These are phyloP conservation scores for Agonopterix heracliana DNA, from an alignment of 2,888 invertebrate species.

Conservation along the genomic window DNA sequence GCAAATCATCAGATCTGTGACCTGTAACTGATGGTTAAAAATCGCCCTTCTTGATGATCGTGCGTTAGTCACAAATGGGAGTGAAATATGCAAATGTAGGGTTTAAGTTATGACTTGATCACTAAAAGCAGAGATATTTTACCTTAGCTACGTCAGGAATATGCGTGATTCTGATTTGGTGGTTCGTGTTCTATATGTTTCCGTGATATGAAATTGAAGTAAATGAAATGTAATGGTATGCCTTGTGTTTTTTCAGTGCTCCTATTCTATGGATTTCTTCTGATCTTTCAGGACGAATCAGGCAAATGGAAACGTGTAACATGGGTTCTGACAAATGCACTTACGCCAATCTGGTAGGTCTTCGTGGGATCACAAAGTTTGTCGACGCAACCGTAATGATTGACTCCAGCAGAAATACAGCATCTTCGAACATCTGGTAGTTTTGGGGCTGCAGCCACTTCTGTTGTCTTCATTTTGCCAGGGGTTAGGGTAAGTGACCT, in stretches of 20 bases:
- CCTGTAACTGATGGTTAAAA: conserved; percentile 73
- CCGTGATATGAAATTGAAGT: too few relatives aligned
- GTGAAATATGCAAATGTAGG: neutral
- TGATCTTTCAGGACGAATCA: too few relatives aligned
- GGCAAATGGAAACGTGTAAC: too few relatives aligned
- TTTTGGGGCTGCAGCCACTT: conserved; percentile 78
- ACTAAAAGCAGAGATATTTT: neutral
- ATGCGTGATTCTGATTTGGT: too few relatives aligned
- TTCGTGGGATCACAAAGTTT: conserved; percentile 87
- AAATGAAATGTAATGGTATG: too few relatives aligned
- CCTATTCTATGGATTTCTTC: too few relatives aligned
- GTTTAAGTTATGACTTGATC: neutral
- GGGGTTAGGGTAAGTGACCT: conserved; percentile 82
- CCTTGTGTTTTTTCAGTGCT: too few relatives aligned
- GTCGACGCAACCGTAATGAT: conserved; percentile 83
- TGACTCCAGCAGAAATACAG: conserved; percentile 83
- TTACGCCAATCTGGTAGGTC: conserved; percentile 64
- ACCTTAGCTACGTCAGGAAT: too few relatives aligned
- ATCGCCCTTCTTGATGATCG: conserved; percentile 40
- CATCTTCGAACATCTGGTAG: conserved; percentile 86
- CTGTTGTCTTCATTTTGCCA: conserved; percentile 76
- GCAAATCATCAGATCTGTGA: conserved; percentile 91
- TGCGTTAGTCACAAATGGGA: conserved; percentile 61
- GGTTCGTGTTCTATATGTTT: too few relatives aligned
- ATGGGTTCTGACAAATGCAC: conserved; percentile 18